These are phyloP conservation scores for Micrasema minimum DNA, from an alignment of 1,140 invertebrate genomes.

Conservation along the genomic window DNA sequence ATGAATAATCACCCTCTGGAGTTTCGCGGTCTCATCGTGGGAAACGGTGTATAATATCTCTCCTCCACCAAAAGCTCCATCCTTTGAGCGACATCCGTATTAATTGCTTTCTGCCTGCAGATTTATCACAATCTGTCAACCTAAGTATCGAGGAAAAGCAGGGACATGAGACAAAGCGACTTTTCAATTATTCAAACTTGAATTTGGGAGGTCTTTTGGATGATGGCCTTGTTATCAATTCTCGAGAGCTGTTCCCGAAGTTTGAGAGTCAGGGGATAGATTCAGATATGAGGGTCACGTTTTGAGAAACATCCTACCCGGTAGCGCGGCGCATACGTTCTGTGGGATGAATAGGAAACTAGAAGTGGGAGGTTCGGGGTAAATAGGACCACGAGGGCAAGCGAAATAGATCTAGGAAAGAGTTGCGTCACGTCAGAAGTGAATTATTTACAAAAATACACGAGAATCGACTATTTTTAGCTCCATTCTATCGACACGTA, in stretches of 20 bases:
- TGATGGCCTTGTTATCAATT: constrained; percentile 6
- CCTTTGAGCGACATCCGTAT: constrained; percentile 8
- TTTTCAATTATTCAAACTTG: background rate
- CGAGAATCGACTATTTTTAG: too few relatives aligned
- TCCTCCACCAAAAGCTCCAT: background rate
- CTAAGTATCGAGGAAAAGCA: background rate
- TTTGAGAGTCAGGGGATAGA: background rate
- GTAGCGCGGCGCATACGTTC: background rate
- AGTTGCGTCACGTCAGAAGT: background rate
- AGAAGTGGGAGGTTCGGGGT: background rate
- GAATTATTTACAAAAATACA: too few relatives aligned
- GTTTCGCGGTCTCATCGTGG: too few relatives aligned
- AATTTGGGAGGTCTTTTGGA: background rate
- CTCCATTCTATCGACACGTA: too few relatives aligned
- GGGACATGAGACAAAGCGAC: background rate
- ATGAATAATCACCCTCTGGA: too few relatives aligned
- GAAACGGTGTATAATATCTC: background rate
- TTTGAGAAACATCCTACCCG: constrained; percentile 9
- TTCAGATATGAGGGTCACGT: constrained; percentile 31
- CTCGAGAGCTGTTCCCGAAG: background rate
- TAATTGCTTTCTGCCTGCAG: constrained; percentile 19
- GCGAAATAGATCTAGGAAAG: constrained; percentile 10
- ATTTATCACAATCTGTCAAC: constrained; percentile 1
- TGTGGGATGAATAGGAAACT: constrained; percentile 22
- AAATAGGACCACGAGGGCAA: background rate